A percentile compares a stretch with the other conserved stretches of the same genome.
Conservation (phyloP, 1,140 invertebrate genomes). For the Cydia fagiglandana region DNA sequence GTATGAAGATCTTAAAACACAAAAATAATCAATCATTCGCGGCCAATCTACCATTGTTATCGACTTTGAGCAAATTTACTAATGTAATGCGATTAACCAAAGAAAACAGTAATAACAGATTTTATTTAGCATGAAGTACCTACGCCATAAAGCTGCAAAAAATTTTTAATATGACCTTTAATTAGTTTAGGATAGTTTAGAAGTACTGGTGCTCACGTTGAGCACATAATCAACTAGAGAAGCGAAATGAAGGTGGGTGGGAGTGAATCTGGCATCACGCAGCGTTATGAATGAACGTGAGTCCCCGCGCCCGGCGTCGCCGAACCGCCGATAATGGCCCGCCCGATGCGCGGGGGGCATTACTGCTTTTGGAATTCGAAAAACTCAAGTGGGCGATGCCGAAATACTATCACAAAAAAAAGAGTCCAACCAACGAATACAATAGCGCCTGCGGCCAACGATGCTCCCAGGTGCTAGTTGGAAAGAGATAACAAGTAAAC, state of each 20-base stretch:
- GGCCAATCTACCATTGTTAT: no score
- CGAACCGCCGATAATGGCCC: constrained; percentile 31
- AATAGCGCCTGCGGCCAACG: constrained; percentile 45
- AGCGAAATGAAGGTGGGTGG: constrained; percentile 32
- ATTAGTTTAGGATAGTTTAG: no score
- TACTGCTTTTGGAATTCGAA: constrained; percentile 64
- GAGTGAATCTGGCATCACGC: constrained; percentile 46
- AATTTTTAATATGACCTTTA: no score
- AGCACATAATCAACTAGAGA: background rate
- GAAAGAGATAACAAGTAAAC: constrained; percentile 27
- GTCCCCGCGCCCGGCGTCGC: constrained; percentile 48
- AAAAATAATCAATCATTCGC: no score
- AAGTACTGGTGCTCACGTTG: background rate
- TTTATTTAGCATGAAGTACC: no score
- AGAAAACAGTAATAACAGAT: no score
- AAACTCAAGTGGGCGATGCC: constrained; percentile 70
- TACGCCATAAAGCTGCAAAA: no score
- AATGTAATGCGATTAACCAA: no score
- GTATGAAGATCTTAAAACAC: no score
- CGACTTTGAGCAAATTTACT: no score
- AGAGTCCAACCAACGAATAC: constrained; percentile 49
- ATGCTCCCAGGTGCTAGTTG: constrained; percentile 40
- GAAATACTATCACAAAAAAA: constrained; percentile 56
- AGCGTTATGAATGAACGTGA: constrained; percentile 71
- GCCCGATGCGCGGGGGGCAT: constrained; percentile 34